phyloP scores from a whole-genome alignment of 2,888 invertebrate genomes.

The Dryomyza anilis region DNA sequence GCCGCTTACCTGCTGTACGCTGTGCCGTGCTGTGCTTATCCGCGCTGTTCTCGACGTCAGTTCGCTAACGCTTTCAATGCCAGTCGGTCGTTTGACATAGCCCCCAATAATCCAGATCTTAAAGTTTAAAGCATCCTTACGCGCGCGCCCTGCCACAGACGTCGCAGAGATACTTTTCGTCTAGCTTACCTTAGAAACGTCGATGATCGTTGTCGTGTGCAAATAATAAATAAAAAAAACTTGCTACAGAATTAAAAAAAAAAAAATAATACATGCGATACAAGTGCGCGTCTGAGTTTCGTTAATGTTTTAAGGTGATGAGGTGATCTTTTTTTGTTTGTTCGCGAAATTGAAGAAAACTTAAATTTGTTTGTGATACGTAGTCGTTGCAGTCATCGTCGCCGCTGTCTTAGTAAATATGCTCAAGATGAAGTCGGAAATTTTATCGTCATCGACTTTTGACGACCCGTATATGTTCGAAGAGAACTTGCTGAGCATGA shows the following conservation, averaged over 20 bases:
- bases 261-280: conserved; percentile 33
- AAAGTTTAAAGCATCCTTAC: not conserved
- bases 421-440: conserved; percentile 61
- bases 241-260: no score
- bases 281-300: conserved; percentile 21
- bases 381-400: no score
- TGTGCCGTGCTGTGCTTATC: not conserved
- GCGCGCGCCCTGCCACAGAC: not conserved
- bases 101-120: not conserved
- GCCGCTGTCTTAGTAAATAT: no score
- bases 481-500: conserved; percentile 58
- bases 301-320: conserved; percentile 31
- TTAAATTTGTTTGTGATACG: conserved; percentile 30
- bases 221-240: no score
- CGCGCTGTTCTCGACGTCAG: conserved; percentile 10
- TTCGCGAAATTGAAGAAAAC: conserved; percentile 35
- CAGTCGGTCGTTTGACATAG: not conserved
- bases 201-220: not conserved
- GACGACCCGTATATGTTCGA: conserved; percentile 58
- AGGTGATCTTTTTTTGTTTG: conserved; percentile 21
- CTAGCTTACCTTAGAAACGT: not conserved
- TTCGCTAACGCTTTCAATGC: conserved; percentile 7
- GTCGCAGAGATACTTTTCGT: not conserved
- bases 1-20: conserved; percentile 9
- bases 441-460: conserved; percentile 51